Base-by-base conservation (phyloP, 2,113 vertebrate species). In the Dicentrarchus labrax region DNA sequence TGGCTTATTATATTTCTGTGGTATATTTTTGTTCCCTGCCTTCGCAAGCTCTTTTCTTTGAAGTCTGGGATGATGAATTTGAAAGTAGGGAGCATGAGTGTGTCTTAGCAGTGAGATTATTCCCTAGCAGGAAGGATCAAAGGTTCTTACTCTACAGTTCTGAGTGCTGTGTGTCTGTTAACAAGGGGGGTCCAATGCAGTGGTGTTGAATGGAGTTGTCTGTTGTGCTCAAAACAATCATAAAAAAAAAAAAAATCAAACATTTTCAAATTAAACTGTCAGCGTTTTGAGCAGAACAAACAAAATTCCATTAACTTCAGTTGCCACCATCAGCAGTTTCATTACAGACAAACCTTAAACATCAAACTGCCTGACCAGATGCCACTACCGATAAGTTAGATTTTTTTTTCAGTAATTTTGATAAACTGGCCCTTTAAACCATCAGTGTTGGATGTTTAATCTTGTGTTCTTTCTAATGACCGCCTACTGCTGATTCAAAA, bases 51-150 rank as follows among this genome's bases (percentile, higher is more conserved):
- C 8, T 59, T 67, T 17, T 39, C 67, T 80, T 83, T 80, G 19
- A 75, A 60, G 76, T 70, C 13, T 60, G 17, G 11, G 22, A 22
- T 36, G 16, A 36, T 47, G 16, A 65, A 66, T 70, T 38, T 2
- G 10, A 64, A 68, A 67, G 60, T 3, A 43, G 13, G 19, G 13
- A 54, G 54, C 43, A 8, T 51, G 47, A 61, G 61, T 51, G 12
- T 56, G 70, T 74, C n/a, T 21, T 19, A 36, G 79, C 17, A 24
- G 19, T 50, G 69, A 13, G 39, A 64, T 38, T 72, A 62, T 72
- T 72, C 48, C 60, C 21, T 45, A 9, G 38, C 19, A 47, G 43
- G 4, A 30, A 72, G 19, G 36, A 72, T 68, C 72, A 78, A 72
- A 53, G 67, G 61, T 54, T 77, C 45, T n/a, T n/a, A 22, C 54